phyloP scores from a whole-genome alignment of 2,113 vertebrate genomes.

The Nannospalax galili region DNA sequence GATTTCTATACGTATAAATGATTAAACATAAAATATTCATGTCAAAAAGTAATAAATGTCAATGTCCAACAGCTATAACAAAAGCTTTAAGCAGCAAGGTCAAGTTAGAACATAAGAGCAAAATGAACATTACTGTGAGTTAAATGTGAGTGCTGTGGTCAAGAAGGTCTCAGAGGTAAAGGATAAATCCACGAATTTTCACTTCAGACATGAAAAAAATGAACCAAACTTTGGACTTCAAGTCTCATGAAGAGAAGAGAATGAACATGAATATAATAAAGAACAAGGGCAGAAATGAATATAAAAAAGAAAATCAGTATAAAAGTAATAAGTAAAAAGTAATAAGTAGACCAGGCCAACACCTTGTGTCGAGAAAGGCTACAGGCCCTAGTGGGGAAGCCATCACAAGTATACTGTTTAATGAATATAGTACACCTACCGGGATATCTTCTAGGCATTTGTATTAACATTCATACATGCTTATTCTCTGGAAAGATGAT shows the following conservation, averaged over 20 bases:
- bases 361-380: no score
- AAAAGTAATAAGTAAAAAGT: no score
- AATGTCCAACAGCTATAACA: background rate
- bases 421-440: no score
- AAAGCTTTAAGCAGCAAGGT: background rate
- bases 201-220: background rate
- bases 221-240: conserved; percentile 9
- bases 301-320: background rate
- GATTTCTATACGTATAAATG: background rate
- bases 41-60: background rate
- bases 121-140: background rate
- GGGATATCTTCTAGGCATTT: no score
- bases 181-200: background rate
- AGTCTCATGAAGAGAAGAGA: background rate
- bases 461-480: no score
- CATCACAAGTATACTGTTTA: no score
- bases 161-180: background rate
- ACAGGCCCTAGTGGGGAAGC: no score
- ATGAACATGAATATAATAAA: conserved; percentile 23
- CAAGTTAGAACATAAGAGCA: background rate
- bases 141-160: background rate
- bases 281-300: conserved; percentile 25
- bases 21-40: background rate
- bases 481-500: background rate
- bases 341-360: no score